Evolutionary conservation across 2,113 vertebrate genomes (phyloP), one percentile per base, ranked within the genome.

Genomic region (Loxodonta africana): DNA sequence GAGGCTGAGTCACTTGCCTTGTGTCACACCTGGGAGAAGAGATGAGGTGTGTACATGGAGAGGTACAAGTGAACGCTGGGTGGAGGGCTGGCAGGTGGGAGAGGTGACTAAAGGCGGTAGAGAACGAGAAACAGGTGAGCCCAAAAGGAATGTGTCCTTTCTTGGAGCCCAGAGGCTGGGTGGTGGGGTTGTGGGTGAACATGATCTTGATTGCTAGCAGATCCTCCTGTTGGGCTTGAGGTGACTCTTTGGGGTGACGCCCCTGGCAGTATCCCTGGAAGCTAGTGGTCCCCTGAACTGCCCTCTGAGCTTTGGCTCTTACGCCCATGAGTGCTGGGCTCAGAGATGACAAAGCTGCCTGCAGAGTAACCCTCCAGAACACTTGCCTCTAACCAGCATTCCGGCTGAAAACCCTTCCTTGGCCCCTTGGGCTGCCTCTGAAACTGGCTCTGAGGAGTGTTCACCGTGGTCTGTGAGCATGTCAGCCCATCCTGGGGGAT

Each of bases 251-350:
- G 26, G 3, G 62, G 26, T 4, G 9, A n/a, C 15, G 8, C n/a
- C 25, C 28, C 28, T 23, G 1, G 26, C 15, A 10, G 44, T 60
- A 18, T 30, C 44, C 1, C 1, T 15, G 26, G 46, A 80, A 60
- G 26, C 65, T 33, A 71, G 33, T 25, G 88, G 48, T 80, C 33
- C n/a, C 11, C 62, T 51, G 53, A 25, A 67, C 65, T 9, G 0
- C 11, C 57, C 18, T 89, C 80, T 74, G 63, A 60, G 62, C 91
- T 21, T 51, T 62, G 73, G 30, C 25, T 80, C 46, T 41, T 26
- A 15, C 0, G 5, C 10, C 5, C 18, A 0, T 1, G 5, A 11
- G 25, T 0, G 0, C 60, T 15, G 76, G 67, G 44, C 80, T 89
- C 71, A 41, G 83, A 74, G 26, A 44, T 33, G 77, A 26, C 23